Evolutionary conservation across 1,140 invertebrate genomes (phyloP).

Genomic region (Thaumetopoea pityocampa): DNA sequence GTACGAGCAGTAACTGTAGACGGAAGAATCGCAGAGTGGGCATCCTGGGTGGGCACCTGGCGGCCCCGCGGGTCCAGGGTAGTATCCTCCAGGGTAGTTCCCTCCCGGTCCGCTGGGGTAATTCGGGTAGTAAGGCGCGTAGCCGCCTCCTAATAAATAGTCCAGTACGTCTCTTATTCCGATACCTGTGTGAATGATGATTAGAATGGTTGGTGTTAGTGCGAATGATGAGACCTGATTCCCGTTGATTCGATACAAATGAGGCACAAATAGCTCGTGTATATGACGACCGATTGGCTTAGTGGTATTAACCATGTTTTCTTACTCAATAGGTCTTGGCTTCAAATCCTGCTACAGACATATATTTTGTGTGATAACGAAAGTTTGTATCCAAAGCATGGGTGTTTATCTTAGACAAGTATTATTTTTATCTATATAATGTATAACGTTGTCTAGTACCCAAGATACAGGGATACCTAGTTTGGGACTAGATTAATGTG

Average conservation of each 20-base stretch:
- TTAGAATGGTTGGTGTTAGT: slow-evolving; percentile 25
- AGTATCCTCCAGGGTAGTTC: slow-evolving; percentile 27
- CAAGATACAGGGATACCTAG: too few relatives aligned
- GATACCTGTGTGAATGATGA: slow-evolving; percentile 55
- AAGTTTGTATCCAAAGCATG: too few relatives aligned
- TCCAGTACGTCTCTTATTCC: slow-evolving; percentile 61
- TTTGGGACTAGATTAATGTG: too few relatives aligned
- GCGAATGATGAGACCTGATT: slow-evolving; percentile 31
- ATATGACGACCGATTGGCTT: too few relatives aligned
- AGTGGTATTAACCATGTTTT: too few relatives aligned
- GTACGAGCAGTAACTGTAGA: slow-evolving; percentile 84
- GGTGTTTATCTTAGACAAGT: too few relatives aligned
- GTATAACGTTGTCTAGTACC: too few relatives aligned
- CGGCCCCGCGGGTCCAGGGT: slow-evolving; percentile 40
- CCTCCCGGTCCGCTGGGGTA: slow-evolving; percentile 29
- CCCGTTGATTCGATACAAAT: background rate
- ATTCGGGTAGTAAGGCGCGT: slow-evolving; percentile 42
- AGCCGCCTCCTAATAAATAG: slow-evolving; percentile 62
- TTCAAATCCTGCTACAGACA: too few relatives aligned
- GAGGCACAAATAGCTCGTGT: background rate
- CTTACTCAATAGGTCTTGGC: too few relatives aligned
- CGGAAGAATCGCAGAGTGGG: slow-evolving; percentile 84
- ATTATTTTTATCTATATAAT: too few relatives aligned
- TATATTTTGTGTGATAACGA: too few relatives aligned
- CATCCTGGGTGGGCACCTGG: slow-evolving; percentile 74